A percentile compares a stretch with the other conserved stretches of the same genome.
Evolutionary conservation across 92 coral and sea anemone genomes (phyloP).

Genomic region (Hydrozoanthus gracilis): DNA sequence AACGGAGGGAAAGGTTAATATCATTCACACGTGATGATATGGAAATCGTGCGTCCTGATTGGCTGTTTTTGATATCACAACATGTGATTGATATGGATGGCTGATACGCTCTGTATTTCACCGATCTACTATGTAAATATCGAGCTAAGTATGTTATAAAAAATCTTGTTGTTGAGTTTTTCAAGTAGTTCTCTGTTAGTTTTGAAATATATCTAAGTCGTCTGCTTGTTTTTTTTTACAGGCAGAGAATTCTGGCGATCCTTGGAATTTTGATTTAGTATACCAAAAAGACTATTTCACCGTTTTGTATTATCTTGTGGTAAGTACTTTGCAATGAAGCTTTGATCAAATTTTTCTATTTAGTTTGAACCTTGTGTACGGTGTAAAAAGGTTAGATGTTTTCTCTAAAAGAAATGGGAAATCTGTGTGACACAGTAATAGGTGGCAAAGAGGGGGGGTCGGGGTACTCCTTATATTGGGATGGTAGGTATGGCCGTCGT

Average conservation of each 20-base stretch:
- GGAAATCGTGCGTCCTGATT: too few relatives aligned
- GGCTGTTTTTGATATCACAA: too few relatives aligned
- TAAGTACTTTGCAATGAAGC: neutral
- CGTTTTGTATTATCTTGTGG: conserved; percentile 46
- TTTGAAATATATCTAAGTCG: neutral
- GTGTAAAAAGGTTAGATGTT: neutral
- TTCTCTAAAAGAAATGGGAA: neutral
- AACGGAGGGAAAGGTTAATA: too few relatives aligned
- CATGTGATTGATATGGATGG: too few relatives aligned
- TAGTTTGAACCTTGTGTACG: too few relatives aligned
- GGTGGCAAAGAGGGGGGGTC: too few relatives aligned
- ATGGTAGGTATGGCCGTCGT: too few relatives aligned
- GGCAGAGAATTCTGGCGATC: conserved; percentile 45
- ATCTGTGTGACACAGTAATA: neutral
- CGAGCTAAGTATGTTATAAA: too few relatives aligned
- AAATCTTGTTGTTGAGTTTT: neutral
- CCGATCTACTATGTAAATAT: too few relatives aligned
- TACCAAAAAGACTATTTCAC: conserved; percentile 27
- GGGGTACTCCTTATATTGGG: too few relatives aligned
- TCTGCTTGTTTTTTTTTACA: conserved; percentile 3
- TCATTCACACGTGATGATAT: too few relatives aligned
- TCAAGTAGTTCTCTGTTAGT: neutral
- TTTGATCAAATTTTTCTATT: neutral
- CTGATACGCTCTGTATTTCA: too few relatives aligned
- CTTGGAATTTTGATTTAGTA: conserved; percentile 18